phyloP scores from a whole-genome alignment of 2,888 invertebrate genomes.

The Desoria tigrina region DNA sequence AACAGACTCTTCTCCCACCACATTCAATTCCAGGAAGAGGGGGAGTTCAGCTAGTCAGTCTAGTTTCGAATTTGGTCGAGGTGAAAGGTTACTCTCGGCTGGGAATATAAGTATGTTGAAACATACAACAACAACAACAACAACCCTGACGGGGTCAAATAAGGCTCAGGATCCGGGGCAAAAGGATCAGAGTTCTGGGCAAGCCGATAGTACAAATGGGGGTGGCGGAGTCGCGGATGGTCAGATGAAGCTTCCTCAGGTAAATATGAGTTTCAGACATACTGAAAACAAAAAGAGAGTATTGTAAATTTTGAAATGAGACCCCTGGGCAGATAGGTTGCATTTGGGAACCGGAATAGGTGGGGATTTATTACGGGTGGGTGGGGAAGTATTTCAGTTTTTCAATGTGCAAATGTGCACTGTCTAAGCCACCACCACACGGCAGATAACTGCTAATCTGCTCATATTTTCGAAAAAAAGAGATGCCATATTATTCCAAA shows the following conservation, averaged over 20 bases:
- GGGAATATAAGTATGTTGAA: slow-evolving; percentile 11
- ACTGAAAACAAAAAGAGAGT: too few species aligned
- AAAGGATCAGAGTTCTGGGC: not conserved
- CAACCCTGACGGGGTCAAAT: not conserved
- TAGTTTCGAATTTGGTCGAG: slow-evolving; percentile 15
- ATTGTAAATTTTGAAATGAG: too few species aligned
- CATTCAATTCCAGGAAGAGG: not conserved
- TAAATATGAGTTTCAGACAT: not conserved
- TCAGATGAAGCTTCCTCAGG: slow-evolving; percentile 14
- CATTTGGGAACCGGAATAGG: too few species aligned
- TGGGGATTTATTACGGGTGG: too few species aligned
- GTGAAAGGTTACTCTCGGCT: slow-evolving; percentile 1
- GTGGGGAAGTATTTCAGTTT: too few species aligned
- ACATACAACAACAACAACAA: not conserved
- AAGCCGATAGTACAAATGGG: not conserved
- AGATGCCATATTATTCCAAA: too few species aligned
- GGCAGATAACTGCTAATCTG: too few species aligned
- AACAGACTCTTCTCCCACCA: not conserved
- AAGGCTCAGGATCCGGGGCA: not conserved
- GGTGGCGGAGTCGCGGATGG: not conserved
- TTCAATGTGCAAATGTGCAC: too few species aligned
- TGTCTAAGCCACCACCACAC: too few species aligned
- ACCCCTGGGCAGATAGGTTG: too few species aligned
- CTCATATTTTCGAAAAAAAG: too few species aligned
- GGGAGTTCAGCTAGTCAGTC: slow-evolving; percentile 6